A percentile compares a stretch with the other conserved stretches of the same genome.
Conservation (phyloP, 2,888 invertebrate species). For the Gastrophysa polygoni region DNA sequence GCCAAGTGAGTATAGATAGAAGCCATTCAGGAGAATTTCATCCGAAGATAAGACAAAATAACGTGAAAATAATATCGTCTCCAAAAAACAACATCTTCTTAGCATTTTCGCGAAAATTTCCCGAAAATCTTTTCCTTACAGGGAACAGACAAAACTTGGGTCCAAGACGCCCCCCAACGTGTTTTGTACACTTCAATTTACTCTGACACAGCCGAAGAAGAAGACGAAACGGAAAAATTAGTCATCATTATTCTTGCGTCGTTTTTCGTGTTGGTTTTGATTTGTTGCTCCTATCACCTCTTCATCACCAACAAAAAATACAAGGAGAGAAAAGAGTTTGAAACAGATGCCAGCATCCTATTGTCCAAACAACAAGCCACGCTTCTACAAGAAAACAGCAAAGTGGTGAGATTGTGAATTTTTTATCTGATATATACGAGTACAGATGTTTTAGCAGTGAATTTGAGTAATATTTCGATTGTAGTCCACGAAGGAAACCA, state of each 20-base stretch:
- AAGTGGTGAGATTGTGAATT: slow-evolving; percentile 32
- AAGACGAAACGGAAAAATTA: slow-evolving; percentile 78
- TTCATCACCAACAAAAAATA: slow-evolving; percentile 78
- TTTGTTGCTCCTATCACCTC: slow-evolving; percentile 74
- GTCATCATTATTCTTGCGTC: slow-evolving; percentile 80
- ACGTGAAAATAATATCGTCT: too few species aligned
- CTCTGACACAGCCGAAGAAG: slow-evolving; percentile 75
- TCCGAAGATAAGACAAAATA: too few species aligned
- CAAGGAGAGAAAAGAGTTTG: slow-evolving; percentile 72
- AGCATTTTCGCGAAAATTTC: too few species aligned
- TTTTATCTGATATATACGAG: not conserved
- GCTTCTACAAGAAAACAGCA: slow-evolving; percentile 63
- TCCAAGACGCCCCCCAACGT: slow-evolving; percentile 80
- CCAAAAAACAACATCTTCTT: too few species aligned
- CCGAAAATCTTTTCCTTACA: too few species aligned
- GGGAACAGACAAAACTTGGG: slow-evolving; percentile 83
- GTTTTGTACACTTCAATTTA: slow-evolving; percentile 77
- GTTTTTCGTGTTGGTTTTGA: slow-evolving; percentile 72
- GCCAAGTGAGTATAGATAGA: slow-evolving; percentile 57
- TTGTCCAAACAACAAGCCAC: slow-evolving; percentile 77
- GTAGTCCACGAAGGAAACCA: slow-evolving; percentile 23
- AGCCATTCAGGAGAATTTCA: too few species aligned
- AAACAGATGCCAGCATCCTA: slow-evolving; percentile 77
- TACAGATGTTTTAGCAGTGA: too few species aligned
- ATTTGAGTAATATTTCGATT: slow-evolving; percentile 12